A percentile compares a stretch with the other conserved stretches of the same genome.
These are phyloP conservation scores for Drosophila sp. DNA, from an alignment of 1,140 invertebrate genomes.

Conservation along the genomic window DNA sequence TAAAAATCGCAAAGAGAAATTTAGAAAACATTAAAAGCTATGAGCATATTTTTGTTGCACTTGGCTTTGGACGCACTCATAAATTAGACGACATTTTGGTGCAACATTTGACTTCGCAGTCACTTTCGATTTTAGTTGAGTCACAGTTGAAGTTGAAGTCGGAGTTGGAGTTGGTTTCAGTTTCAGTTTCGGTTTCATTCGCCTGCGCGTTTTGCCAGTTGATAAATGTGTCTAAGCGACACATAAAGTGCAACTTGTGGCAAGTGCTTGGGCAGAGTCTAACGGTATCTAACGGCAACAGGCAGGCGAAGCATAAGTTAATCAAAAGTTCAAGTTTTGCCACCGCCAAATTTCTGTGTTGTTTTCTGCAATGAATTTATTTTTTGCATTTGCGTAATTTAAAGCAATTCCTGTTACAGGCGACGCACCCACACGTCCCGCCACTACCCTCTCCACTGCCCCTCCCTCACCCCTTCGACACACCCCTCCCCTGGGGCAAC, in stretches of 20 bases:
- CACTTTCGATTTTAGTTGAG: slow-evolving; percentile 65
- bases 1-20: no score
- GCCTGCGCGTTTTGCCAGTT: slow-evolving; percentile 19
- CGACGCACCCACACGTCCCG: slow-evolving; percentile 75
- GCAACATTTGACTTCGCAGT: slow-evolving; percentile 61
- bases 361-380: slow-evolving; percentile 23
- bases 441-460: background rate
- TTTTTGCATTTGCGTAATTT: slow-evolving; percentile 73
- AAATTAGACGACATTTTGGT: slow-evolving; percentile 40
- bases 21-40: no score
- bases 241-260: slow-evolving; percentile 30
- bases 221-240: slow-evolving; percentile 63
- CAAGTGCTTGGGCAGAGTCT: slow-evolving; percentile 1
- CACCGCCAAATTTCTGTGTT: slow-evolving; percentile 40
- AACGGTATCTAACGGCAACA: slow-evolving; percentile 6
- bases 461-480: background rate
- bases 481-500: slow-evolving; percentile 5
- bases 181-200: slow-evolving; percentile 58
- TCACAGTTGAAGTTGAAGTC: background rate
- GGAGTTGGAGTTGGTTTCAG: slow-evolving; percentile 48
- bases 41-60: background rate
- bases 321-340: slow-evolving; percentile 75
- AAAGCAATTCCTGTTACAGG: slow-evolving; percentile 78
- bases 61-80: slow-evolving; percentile 24
- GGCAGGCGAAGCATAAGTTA: slow-evolving; percentile 55